These are phyloP conservation scores for Eulithis testata DNA, from an alignment of 2,888 invertebrate genomes.

Conservation along the genomic window DNA sequence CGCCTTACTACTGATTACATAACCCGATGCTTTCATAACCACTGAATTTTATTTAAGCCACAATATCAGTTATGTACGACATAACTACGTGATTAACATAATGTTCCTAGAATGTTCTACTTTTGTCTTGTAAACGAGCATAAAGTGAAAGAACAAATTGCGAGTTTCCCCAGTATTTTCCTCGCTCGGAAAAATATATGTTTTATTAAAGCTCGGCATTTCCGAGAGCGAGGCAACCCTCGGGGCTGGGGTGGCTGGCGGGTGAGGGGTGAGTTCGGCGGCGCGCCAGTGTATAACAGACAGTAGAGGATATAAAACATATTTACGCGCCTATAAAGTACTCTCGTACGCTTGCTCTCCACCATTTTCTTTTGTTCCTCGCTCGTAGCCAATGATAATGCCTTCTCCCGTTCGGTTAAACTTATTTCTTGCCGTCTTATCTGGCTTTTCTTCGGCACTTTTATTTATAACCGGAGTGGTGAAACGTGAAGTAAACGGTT, in stretches of 20 bases:
- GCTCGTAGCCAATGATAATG: slow-evolving; percentile 83
- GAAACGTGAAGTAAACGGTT: slow-evolving; percentile 76
- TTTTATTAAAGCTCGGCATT: slow-evolving; percentile 85
- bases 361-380: slow-evolving; percentile 84
- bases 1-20: slow-evolving; percentile 54
- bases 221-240: slow-evolving; percentile 82
- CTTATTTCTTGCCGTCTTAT: slow-evolving; percentile 83
- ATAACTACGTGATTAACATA: slow-evolving; percentile 82
- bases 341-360: slow-evolving; percentile 83
- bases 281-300: slow-evolving; percentile 84
- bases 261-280: slow-evolving; percentile 68
- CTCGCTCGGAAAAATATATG: slow-evolving; percentile 85
- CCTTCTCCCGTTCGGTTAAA: slow-evolving; percentile 83
- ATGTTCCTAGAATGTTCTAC: slow-evolving; percentile 83
- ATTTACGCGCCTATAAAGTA: slow-evolving; percentile 85
- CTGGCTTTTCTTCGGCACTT: slow-evolving; percentile 79
- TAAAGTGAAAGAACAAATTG: slow-evolving; percentile 85
- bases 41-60: slow-evolving; percentile 47
- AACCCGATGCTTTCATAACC: slow-evolving; percentile 18
- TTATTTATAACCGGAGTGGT: slow-evolving; percentile 80
- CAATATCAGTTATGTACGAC: slow-evolving; percentile 65
- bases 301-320: slow-evolving; percentile 85
- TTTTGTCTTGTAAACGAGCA: slow-evolving; percentile 85
- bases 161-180: slow-evolving; percentile 85
- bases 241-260: slow-evolving; percentile 64